These are phyloP conservation scores for Camelus bactrianus DNA, from an alignment of 2,113 vertebrate genomes.

Conservation along the genomic window DNA sequence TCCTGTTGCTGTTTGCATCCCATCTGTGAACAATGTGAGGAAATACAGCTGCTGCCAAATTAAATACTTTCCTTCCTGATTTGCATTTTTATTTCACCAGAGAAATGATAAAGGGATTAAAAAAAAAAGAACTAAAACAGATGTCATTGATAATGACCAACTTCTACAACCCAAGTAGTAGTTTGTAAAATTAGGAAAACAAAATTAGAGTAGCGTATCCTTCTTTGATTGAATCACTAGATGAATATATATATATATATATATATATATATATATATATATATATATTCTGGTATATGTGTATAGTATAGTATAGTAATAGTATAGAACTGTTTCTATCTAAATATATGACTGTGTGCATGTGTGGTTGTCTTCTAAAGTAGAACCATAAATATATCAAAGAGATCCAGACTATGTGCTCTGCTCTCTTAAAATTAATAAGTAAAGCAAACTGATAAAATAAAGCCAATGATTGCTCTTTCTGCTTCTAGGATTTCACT, in stretches of 20 bases:
- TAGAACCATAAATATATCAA: neutral
- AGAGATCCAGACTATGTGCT: neutral
- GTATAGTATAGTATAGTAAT: no score
- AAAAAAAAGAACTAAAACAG: conserved; percentile 46
- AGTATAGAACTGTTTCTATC: neutral
- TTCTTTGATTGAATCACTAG: neutral
- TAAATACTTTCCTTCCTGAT: conserved; percentile 49
- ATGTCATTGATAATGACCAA: conserved; percentile 36
- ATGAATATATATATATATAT: neutral
- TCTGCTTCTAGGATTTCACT: neutral
- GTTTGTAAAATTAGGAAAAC: conserved; percentile 29
- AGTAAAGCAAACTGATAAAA: neutral
- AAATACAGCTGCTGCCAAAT: conserved; percentile 71
- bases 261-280: neutral
- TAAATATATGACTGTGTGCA: no score
- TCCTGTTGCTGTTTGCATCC: conserved; percentile 18
- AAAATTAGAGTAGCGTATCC: neutral
- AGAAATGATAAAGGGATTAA: conserved; percentile 15
- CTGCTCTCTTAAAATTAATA: neutral
- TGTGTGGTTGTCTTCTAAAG: neutral
- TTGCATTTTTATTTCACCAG: conserved; percentile 66
- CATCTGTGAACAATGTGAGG: conserved; percentile 71
- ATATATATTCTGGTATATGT: no score
- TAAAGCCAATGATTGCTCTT: neutral
- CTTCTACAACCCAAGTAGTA: neutral